Percentiles rank a stretch among this genome's conserved stretches.
Conservation (phyloP, 2,113 vertebrate genomes). For the Corythaeola cristata region DNA sequence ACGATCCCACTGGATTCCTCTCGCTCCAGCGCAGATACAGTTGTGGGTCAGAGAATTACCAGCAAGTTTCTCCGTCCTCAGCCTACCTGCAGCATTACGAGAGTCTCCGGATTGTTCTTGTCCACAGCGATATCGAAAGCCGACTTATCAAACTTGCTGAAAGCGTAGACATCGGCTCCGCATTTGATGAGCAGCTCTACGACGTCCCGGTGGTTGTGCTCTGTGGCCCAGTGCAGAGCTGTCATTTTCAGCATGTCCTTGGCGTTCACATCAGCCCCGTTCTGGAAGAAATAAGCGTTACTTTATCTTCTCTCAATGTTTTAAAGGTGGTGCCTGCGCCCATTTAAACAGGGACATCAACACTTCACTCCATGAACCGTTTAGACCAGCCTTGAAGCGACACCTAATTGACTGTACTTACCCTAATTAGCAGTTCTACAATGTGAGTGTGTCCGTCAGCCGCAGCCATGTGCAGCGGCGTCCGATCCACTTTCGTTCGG, state of each 20-base stretch:
- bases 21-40: fast-evolving
- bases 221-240: conserved; percentile 90
- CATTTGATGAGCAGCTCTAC: conserved; percentile 85
- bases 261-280: conserved; percentile 91
- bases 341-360: not conserved
- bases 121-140: conserved; percentile 89
- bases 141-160: conserved; percentile 93
- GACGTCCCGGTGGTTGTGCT: conserved; percentile 83
- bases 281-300: conserved; percentile 66
- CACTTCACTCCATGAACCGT: not conserved
- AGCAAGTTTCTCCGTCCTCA: not conserved
- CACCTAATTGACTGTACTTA: not conserved
- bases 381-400: not conserved
- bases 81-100: conserved; percentile 80
- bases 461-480: conserved; percentile 91
- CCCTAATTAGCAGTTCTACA: conserved; percentile 89
- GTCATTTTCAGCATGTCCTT: conserved; percentile 98
- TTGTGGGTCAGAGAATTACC: not conserved
- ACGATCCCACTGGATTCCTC: not conserved
- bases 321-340: no score
- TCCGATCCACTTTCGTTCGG: conserved; percentile 93
- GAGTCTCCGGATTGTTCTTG: conserved; percentile 83
- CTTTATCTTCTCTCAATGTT: not conserved
- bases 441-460: conserved; percentile 85
- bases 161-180: conserved; percentile 85